These are phyloP conservation scores for Mirza zaza DNA, from an alignment of 2,113 vertebrate species.

Conservation along the genomic window DNA sequence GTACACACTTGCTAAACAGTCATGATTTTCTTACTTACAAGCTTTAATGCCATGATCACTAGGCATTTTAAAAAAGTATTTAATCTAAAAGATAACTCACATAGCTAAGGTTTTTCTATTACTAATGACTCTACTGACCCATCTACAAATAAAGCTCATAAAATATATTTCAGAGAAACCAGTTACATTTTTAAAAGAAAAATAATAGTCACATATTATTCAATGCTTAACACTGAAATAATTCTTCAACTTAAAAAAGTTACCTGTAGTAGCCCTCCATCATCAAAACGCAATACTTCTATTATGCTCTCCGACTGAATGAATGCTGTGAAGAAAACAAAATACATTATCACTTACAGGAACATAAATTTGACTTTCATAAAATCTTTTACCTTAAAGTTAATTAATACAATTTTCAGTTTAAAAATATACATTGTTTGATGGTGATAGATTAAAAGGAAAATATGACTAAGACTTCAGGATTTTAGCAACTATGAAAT, in stretches of 20 bases:
- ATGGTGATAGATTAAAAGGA: background rate
- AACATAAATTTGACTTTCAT: background rate
- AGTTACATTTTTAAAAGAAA: constrained; percentile 26
- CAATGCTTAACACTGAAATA: background rate
- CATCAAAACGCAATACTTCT: constrained; percentile 97
- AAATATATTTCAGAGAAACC: constrained; percentile 29
- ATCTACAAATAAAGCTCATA: background rate
- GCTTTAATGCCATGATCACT: background rate
- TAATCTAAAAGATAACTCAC: constrained; percentile 28
- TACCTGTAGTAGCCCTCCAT: constrained; percentile 97
- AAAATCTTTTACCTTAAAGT: constrained; percentile 8
- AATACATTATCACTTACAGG: constrained; percentile 22
- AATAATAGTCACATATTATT: background rate
- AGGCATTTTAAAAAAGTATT: background rate
- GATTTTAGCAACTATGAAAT: constrained; percentile 34
- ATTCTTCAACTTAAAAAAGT: constrained; percentile 28
- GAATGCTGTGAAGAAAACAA: constrained; percentile 90
- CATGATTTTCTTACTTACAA: background rate
- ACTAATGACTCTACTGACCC: background rate
- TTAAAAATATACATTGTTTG: constrained; percentile 37
- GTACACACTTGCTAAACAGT: background rate
- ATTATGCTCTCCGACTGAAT: constrained; percentile 98
- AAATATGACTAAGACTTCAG: background rate
- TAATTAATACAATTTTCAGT: constrained; percentile 6
- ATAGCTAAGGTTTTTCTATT: background rate